Evolutionary conservation across 2,888 invertebrate genomes (phyloP), one percentile per base, ranked within the genome.

Genomic region (Aelia acuminata): DNA sequence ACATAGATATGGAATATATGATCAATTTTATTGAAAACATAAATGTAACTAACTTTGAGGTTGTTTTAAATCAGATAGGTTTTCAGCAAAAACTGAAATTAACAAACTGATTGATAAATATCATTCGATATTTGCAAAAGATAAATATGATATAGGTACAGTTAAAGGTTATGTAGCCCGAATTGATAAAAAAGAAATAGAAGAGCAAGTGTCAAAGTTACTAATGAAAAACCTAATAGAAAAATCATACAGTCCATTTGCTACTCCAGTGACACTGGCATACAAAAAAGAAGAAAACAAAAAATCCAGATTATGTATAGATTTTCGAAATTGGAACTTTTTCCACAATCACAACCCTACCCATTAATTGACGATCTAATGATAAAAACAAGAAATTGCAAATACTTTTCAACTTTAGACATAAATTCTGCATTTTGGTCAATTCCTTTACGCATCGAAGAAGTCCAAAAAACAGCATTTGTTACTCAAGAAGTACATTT

Each of bases 141-240:
- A 89, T 35, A 87, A 89, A 75, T 89, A 84, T 57, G 89, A 89
- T 50, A 85, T 88, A 13, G 89, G 89, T 13, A 84, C 26, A 22
- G 89, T 89, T n/a, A 43, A 31, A 50, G 47, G 53, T 35, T 50
- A 49, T 75, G 89, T 35, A 88, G n/a, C n/a, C n/a, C n/a, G n/a
- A n/a, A n/a, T n/a, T n/a, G n/a, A n/a, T n/a, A 39, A 80, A 39
- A 26, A 48, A 26, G 75, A 89, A 53, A 89, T 89, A 22, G 53
- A 89, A 88, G 22, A 39, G 15, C 89, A 89, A 63, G 63, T 89
- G 53, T 43, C 48, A 31, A 84, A 84, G 70, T 53, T n/a, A n/a
- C n/a, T n/a, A n/a, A n/a, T n/a, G n/a, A n/a, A n/a, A n/a, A n/a
- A n/a, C n/a, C n/a, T n/a, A 80, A 57, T n/a, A n/a, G n/a, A n/a